These are phyloP conservation scores for Oxygymnocypris stewartii DNA, from an alignment of 2,113 vertebrate species.

Conservation along the genomic window DNA sequence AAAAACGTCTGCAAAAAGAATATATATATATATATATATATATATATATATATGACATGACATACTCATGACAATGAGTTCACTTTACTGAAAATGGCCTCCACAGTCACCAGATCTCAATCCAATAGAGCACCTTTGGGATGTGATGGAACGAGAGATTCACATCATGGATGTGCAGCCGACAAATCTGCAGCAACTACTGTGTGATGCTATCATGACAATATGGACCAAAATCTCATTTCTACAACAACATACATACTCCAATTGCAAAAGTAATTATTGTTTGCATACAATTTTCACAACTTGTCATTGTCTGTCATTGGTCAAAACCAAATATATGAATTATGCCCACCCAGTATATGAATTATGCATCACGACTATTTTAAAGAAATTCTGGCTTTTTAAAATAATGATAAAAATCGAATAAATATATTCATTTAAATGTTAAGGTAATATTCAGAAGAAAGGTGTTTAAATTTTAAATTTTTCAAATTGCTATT, in stretches of 20 bases:
- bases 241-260: neutral
- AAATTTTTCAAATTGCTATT: neutral
- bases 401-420: neutral
- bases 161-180: too few relatives aligned
- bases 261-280: neutral
- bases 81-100: too few relatives aligned
- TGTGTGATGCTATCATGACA: too few relatives aligned
- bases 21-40: too few relatives aligned
- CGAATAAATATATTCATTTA: neutral
- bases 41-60: too few relatives aligned
- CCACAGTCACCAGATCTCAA: too few relatives aligned
- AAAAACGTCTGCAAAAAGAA: neutral
- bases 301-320: neutral
- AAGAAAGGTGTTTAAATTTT: neutral
- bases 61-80: too few relatives aligned
- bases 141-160: too few relatives aligned
- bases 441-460: neutral
- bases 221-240: neutral
- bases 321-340: neutral
- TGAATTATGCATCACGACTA: neutral
- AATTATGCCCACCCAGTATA: neutral
- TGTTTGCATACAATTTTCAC: neutral
- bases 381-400: neutral
- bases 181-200: too few relatives aligned
- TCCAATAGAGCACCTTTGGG: too few relatives aligned